Conservation (phyloP, 2,888 invertebrate genomes). For the Drosophila merina region DNA sequence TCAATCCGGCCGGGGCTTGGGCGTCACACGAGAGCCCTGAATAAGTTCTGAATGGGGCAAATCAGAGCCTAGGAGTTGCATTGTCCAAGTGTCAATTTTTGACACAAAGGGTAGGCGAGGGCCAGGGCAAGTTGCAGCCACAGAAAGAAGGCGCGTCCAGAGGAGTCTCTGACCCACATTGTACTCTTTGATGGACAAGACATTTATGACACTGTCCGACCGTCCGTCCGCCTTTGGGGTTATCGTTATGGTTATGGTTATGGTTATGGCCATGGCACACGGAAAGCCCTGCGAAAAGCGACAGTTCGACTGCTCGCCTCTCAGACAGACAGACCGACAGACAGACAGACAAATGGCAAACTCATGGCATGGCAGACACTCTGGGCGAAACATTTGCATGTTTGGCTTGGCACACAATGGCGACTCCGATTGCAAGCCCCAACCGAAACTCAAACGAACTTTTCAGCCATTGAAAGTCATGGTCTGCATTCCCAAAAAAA, state of each 20-base stretch:
- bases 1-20: slow-evolving; percentile 20
- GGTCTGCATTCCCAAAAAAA: slow-evolving; percentile 42
- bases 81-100: slow-evolving; percentile 44
- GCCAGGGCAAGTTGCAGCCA: not conserved
- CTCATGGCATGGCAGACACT: slow-evolving; percentile 40
- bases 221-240: slow-evolving; percentile 6
- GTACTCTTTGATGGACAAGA: slow-evolving; percentile 58
- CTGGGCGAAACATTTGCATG: slow-evolving; percentile 61
- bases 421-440: slow-evolving; percentile 45
- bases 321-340: not conserved
- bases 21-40: slow-evolving; percentile 6
- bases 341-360: slow-evolving; percentile 37
- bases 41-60: slow-evolving; percentile 38
- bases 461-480: slow-evolving; percentile 60
- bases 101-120: slow-evolving; percentile 11
- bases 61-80: slow-evolving; percentile 54
- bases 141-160: slow-evolving; percentile 53
- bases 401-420: slow-evolving; percentile 48
- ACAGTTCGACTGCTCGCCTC: not conserved
- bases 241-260: slow-evolving; percentile 62
- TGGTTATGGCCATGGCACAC: slow-evolving; percentile 50
- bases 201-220: slow-evolving; percentile 56
- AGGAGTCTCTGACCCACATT: slow-evolving; percentile 53
- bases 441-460: slow-evolving; percentile 13
- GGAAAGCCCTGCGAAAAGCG: slow-evolving; percentile 11